Conservation (phyloP, 2,113 vertebrate genomes). For the Columba livia region DNA sequence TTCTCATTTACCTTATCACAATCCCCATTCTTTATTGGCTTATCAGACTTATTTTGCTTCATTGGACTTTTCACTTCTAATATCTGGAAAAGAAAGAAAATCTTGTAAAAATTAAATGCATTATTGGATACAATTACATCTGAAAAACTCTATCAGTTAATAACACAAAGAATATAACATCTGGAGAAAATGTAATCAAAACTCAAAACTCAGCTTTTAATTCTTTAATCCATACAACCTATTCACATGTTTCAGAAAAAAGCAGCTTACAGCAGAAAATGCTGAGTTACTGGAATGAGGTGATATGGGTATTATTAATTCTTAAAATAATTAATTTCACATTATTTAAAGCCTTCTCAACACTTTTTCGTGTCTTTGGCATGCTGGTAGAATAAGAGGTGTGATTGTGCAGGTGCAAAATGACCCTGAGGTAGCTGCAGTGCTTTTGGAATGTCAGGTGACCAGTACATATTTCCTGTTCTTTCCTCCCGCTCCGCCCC, state of each 20-base stretch:
- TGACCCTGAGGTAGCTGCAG: background rate
- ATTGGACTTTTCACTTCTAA: constrained; percentile 93
- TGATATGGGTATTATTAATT: background rate
- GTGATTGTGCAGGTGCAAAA: background rate
- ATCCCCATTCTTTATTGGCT: constrained; percentile 88
- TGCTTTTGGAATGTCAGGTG: background rate
- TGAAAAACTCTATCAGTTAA: background rate
- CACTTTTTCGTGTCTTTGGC: background rate
- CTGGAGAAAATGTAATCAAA: background rate
- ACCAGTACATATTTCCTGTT: background rate
- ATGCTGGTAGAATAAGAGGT: background rate
- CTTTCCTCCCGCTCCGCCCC: too few relatives aligned
- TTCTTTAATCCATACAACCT: background rate
- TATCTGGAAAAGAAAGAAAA: constrained; percentile 80
- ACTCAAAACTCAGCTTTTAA: background rate
- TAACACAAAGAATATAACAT: background rate
- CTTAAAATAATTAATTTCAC: background rate
- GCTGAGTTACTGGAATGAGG: background rate
- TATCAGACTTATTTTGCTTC: constrained; percentile 91
- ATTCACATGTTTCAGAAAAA: background rate
- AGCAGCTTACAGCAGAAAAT: background rate
- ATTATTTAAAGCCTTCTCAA: background rate
- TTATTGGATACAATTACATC: background rate
- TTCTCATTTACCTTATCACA: constrained; percentile 90
- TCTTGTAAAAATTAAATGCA: background rate